phyloP scores from a whole-genome alignment of 92 coral and sea anemone species.

The Diadumene lineata region DNA sequence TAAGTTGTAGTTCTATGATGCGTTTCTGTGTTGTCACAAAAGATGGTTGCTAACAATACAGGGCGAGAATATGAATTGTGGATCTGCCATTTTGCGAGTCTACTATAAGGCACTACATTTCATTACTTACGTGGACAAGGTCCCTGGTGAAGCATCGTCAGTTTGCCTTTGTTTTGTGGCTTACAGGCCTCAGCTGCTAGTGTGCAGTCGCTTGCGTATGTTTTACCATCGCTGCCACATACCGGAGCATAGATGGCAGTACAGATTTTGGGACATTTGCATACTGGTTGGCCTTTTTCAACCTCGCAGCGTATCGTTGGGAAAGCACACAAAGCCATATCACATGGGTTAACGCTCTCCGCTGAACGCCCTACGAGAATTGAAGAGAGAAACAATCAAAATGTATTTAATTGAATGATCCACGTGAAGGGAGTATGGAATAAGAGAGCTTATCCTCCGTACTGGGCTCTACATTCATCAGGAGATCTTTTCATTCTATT shows the following conservation, averaged over 20 bases:
- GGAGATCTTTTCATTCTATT: too few species aligned
- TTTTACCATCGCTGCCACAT: slow-evolving; percentile 67
- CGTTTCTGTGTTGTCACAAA: too few species aligned
- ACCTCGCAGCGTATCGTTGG: slow-evolving; percentile 54
- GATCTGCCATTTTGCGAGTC: too few species aligned
- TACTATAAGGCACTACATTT: too few species aligned
- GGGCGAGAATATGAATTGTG: too few species aligned
- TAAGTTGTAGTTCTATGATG: too few species aligned
- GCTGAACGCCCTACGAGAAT: not conserved
- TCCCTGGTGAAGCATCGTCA: slow-evolving; percentile 4
- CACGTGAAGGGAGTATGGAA: too few species aligned
- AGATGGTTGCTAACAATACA: too few species aligned
- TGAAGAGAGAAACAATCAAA: too few species aligned
- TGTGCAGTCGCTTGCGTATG: slow-evolving; percentile 36
- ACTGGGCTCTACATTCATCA: too few species aligned
- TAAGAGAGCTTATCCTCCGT: too few species aligned
- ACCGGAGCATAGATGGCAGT: slow-evolving; percentile 54
- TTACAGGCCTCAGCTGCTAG: slow-evolving; percentile 68
- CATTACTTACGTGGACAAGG: slow-evolving; percentile 32
- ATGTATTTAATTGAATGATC: not conserved
- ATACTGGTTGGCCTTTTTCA: slow-evolving; percentile 70
- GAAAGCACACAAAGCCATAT: slow-evolving; percentile 56
- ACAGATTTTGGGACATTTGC: slow-evolving; percentile 64
- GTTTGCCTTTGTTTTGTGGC: slow-evolving; percentile 26
- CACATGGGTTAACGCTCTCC: slow-evolving; percentile 52